A percentile compares a stretch with the other conserved stretches of the same genome.
These are phyloP conservation scores for Elegia similella DNA, from an alignment of 2,888 invertebrate genomes.

Conservation along the genomic window DNA sequence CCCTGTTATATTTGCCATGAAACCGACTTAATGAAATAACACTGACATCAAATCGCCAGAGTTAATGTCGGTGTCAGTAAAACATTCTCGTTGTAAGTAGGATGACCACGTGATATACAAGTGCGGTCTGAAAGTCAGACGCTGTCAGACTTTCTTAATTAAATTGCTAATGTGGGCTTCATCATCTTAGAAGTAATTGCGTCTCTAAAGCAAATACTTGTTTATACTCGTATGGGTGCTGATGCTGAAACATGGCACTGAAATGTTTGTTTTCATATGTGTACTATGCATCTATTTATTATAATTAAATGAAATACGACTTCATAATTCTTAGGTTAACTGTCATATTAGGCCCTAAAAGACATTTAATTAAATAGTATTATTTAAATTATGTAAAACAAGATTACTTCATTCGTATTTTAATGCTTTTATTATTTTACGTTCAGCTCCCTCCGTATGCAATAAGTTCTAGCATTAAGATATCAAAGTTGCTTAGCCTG, in stretches of 20 bases:
- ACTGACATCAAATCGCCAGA: conserved; percentile 17
- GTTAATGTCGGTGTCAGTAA: conserved; percentile 9
- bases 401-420: too few species aligned
- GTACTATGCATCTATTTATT: too few species aligned
- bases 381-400: too few species aligned
- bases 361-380: too few species aligned
- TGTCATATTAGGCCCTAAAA: too few species aligned
- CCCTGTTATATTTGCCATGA: conserved; percentile 28
- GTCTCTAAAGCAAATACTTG: neutral
- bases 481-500: neutral
- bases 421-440: neutral
- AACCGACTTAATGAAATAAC: conserved; percentile 1
- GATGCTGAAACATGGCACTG: too few species aligned
- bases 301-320: too few species aligned
- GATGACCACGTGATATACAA: conserved; percentile 8
- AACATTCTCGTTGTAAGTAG: conserved; percentile 8
- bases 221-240: too few species aligned
- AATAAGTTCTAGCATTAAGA: neutral
- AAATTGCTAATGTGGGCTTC: conserved; percentile 14
- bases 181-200: conserved; percentile 7
- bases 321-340: too few species aligned
- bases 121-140: conserved; percentile 9
- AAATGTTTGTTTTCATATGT: too few species aligned
- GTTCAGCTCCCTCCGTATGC: neutral
- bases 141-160: conserved; percentile 19